These are phyloP conservation scores for Prolemur simus DNA, from an alignment of 2,113 vertebrate species.

Conservation along the genomic window DNA sequence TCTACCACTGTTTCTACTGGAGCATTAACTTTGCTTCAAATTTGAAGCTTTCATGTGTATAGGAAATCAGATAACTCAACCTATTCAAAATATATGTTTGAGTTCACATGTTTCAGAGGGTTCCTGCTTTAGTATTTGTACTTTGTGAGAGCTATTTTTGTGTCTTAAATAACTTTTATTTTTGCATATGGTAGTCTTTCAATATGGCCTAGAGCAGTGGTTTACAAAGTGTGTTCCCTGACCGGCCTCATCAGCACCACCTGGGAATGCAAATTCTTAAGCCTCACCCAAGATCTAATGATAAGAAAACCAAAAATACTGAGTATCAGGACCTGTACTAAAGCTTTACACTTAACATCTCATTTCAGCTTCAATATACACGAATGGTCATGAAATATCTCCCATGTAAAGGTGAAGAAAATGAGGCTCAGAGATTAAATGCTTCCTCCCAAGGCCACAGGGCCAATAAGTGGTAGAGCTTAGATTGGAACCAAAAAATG, in stretches of 20 bases:
- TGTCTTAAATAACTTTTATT: neutral
- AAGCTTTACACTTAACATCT: neutral
- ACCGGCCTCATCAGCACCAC: neutral
- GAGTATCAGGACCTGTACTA: neutral
- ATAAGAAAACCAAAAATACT: neutral
- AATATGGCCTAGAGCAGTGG: neutral
- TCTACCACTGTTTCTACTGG: conserved; percentile 22
- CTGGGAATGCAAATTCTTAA: neutral
- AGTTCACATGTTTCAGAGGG: neutral
- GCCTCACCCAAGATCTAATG: neutral
- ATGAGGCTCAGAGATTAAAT: neutral
- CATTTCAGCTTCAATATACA: neutral
- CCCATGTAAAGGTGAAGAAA: neutral
- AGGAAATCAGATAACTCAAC: neutral
- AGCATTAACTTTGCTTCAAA: conserved; percentile 26
- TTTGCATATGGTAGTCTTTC: neutral
- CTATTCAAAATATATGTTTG: neutral
- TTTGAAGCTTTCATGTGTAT: neutral
- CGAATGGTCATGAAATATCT: neutral
- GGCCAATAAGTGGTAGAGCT: neutral
- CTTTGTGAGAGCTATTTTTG: neutral
- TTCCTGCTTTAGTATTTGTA: neutral
- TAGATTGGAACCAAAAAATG: neutral
- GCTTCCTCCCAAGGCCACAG: neutral
- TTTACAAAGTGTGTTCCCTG: neutral